These are phyloP conservation scores for Drosophila serrata DNA, from an alignment of 1,140 invertebrate genomes.

Conservation along the genomic window DNA sequence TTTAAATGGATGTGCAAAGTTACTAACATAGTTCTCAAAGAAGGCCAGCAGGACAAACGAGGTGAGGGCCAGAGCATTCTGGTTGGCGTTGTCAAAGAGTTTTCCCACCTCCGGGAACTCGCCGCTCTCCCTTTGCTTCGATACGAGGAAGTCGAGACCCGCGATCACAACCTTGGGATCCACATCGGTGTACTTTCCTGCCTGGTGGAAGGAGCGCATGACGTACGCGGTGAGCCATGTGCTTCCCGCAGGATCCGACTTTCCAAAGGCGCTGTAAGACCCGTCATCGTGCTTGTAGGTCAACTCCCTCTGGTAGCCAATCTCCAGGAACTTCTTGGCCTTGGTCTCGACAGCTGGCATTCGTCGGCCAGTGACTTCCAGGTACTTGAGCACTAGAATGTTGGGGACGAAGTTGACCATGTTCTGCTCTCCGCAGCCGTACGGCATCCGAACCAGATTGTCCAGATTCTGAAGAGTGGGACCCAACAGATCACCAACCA, in stretches of 20 bases:
- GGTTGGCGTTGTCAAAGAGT: conserved; percentile 85
- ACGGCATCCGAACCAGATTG: conserved; percentile 93
- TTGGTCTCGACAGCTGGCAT: conserved; percentile 85
- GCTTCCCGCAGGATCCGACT: conserved; percentile 91
- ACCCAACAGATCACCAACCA: conserved; percentile 92
- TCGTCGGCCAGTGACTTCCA: conserved; percentile 72
- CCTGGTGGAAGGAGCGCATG: conserved; percentile 94
- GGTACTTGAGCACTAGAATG: conserved; percentile 93
- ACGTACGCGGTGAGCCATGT: conserved; percentile 98
- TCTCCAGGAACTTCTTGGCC: conserved; percentile 92
- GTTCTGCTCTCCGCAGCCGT: conserved; percentile 97
- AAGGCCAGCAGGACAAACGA: conserved; percentile 94
- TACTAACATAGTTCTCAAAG: conserved; percentile 89
- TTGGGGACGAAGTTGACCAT: conserved; percentile 97
- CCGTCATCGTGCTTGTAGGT: conserved; percentile 95
- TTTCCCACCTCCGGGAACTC: conserved; percentile 93
- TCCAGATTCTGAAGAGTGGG: conserved; percentile 92
- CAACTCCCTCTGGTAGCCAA: conserved; percentile 96
- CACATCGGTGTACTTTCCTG: conserved; percentile 91
- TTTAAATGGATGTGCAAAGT: neutral
- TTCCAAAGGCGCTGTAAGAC: conserved; percentile 97
- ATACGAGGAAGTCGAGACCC: conserved; percentile 92
- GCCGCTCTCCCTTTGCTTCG: conserved; percentile 88
- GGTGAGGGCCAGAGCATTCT: conserved; percentile 90
- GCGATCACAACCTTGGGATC: conserved; percentile 90